A percentile compares a stretch with the other conserved stretches of the same genome.
Conservation (phyloP, 2,888 invertebrate species). For the Acronicta aceris region DNA sequence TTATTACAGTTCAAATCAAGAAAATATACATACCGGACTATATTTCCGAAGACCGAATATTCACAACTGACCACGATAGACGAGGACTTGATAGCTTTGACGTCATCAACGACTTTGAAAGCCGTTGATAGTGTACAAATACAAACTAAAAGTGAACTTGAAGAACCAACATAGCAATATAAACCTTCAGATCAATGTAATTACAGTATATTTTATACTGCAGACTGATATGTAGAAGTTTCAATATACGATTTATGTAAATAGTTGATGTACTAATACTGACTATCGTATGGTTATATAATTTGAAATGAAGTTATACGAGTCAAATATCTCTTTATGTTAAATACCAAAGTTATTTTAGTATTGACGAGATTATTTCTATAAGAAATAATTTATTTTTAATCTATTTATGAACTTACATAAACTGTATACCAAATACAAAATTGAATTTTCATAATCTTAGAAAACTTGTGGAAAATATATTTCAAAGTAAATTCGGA, state of each 20-base stretch:
- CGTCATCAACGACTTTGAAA: conserved; percentile 75
- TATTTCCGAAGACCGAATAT: conserved; percentile 80
- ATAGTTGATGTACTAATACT: conserved; percentile 60
- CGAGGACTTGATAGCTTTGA: conserved; percentile 77
- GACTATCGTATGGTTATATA: conserved; percentile 47
- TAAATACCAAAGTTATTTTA: conserved; percentile 38
- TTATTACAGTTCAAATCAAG: conserved; percentile 74
- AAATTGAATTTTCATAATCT: too few species aligned
- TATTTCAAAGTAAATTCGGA: neutral
- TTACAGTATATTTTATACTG: conserved; percentile 80
- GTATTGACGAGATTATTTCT: conserved; percentile 42
- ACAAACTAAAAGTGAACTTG: conserved; percentile 69
- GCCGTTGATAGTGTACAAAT: conserved; percentile 62
- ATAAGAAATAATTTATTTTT: conserved; percentile 36
- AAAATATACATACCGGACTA: conserved; percentile 69
- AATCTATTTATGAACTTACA: conserved; percentile 1
- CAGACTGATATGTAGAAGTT: conserved; percentile 87
- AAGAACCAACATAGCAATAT: conserved; percentile 84
- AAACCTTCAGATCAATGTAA: conserved; percentile 70
- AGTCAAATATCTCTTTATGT: conserved; percentile 13
- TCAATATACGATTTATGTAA: conserved; percentile 72
- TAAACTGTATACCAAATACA: neutral
- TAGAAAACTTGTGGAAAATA: neutral
- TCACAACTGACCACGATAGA: conserved; percentile 83
- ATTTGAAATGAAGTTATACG: conserved; percentile 29